Evolutionary conservation across 2,888 invertebrate species (phyloP).

Genomic region (Subacronicta megacephala): DNA sequence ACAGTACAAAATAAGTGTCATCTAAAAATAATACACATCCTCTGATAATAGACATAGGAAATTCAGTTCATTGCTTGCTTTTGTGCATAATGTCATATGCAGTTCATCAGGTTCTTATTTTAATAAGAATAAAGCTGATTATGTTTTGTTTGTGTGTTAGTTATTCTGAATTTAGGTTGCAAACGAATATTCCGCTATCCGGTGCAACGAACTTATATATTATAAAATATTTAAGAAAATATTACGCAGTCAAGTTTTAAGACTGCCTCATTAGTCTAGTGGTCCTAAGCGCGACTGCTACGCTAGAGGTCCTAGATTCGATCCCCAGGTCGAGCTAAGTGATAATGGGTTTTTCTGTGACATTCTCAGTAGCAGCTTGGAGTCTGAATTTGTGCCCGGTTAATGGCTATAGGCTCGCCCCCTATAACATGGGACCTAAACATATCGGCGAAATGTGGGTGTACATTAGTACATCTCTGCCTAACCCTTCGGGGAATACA

Average conservation of each 20-base stretch:
- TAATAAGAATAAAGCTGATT: conserved; percentile 2
- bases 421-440: too few relatives aligned
- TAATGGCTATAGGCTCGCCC: too few relatives aligned
- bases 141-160: conserved; percentile 7
- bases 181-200: conserved; percentile 52
- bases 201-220: conserved; percentile 52
- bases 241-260: conserved; percentile 33
- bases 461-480: too few relatives aligned
- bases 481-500: too few relatives aligned
- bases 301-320: too few relatives aligned
- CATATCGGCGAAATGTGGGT: too few relatives aligned
- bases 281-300: too few relatives aligned
- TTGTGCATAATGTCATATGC: conserved; percentile 18
- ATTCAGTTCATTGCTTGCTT: conserved; percentile 69
- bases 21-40: conserved; percentile 64
- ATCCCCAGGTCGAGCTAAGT: too few relatives aligned
- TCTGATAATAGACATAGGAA: conserved; percentile 64
- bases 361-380: too few relatives aligned
- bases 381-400: too few relatives aligned
- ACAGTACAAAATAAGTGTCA: conserved; percentile 21
- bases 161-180: conserved; percentile 29
- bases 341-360: too few relatives aligned
- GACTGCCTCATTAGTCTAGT: too few relatives aligned
- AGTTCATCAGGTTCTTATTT: conserved; percentile 24
- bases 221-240: conserved; percentile 25